Conservation (phyloP, 2,113 vertebrate genomes). For the Otolemur garnettii region DNA sequence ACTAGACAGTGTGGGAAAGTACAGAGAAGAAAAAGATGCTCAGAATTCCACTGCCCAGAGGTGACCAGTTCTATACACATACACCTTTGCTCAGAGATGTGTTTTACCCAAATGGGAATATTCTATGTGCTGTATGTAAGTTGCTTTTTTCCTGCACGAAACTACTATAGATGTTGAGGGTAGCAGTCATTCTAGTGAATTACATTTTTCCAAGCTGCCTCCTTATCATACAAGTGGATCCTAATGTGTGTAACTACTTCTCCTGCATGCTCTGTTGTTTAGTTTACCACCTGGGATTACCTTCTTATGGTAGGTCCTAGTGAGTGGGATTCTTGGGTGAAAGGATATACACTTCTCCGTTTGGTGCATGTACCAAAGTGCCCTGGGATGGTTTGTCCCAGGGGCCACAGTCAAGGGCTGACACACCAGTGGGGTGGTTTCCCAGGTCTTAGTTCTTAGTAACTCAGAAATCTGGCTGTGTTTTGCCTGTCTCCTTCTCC, state of each 20-base stretch:
- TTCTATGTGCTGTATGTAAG: neutral
- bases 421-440: neutral
- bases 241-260: accelerated
- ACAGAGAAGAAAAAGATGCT: neutral
- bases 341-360: neutral
- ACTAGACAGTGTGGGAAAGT: neutral
- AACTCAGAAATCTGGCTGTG: neutral
- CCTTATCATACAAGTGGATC: neutral
- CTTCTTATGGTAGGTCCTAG: neutral
- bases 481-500: neutral
- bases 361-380: neutral
- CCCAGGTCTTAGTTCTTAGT: neutral
- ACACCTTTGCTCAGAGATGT: neutral
- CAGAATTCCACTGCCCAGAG: neutral
- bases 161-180: neutral
- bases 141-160: neutral
- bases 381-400: no score
- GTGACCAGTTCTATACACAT: neutral
- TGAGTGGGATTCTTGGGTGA: neutral
- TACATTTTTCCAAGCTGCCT: neutral
- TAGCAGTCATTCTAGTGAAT: no score
- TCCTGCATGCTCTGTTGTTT: neutral
- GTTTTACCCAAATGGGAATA: neutral
- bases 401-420: neutral
- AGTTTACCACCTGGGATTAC: neutral